Base-by-base conservation (phyloP, 23 tunicate species). In the Corella eumyota region DNA sequence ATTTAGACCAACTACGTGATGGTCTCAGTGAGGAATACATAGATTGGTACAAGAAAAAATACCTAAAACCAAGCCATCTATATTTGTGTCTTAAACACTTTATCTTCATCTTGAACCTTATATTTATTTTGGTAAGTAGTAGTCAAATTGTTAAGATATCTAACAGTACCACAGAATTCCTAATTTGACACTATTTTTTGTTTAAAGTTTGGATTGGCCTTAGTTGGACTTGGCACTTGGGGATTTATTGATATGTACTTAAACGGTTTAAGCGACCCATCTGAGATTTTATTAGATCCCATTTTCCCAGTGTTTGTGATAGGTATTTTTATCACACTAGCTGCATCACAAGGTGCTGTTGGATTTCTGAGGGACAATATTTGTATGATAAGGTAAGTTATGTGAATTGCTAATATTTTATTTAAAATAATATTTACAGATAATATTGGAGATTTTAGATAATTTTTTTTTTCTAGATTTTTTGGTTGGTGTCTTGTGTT, bases 301-400 rank as follows among this genome's bases (percentile, higher is more conserved):
- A 29, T 87, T 24, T 87, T 87, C 61, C 63, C 85, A 34, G 72
- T 87, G 4, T 70, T 87, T 51, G 64, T 78, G n/a, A 31, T 79
- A 51, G 96, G 96, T 27, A 25, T 71, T 17, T 37, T 87, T 15
- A 36, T 77, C 13, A 61, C 80, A 3, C 61, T 87, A 2, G 62
- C 60, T 17, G 56, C 74, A 19, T 66, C 78, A 30, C 61, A 71
- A 33, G 96, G 96, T 0, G 96, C 96, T 6, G 67, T 66, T 25
- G 96, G 87, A 17, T 87, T 87, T 47, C 49, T 71, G 13, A 70
- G 96, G 9, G 96, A 80, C 47, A 87, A 87, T 65, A 71, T 80
- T 61, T 71, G 85, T 50, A 79, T 87, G 80, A 58, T 85, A 27
- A 81, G 61, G 90, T 81, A 50, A 65, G 70, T 36, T 19, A 19